These are phyloP conservation scores for Entomyzon cyanotis DNA, from an alignment of 2,113 vertebrate species.

Conservation along the genomic window DNA sequence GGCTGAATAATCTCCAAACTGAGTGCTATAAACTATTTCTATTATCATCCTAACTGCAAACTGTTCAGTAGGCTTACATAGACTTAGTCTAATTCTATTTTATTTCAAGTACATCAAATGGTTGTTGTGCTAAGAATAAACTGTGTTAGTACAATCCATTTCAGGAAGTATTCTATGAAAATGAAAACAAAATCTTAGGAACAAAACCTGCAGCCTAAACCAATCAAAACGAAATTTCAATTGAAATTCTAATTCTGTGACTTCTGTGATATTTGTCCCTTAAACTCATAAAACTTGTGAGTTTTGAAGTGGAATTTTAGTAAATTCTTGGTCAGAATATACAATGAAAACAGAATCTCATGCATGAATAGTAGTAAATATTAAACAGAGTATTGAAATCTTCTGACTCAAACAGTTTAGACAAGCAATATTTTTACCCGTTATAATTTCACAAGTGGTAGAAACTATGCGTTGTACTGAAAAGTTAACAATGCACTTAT, in stretches of 20 bases:
- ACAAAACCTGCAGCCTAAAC: not conserved
- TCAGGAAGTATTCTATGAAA: not conserved
- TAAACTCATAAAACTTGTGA: not conserved
- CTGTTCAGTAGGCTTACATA: not conserved
- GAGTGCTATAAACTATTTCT: not conserved
- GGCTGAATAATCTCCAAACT: not conserved
- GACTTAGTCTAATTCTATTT: not conserved
- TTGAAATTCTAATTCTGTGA: not conserved
- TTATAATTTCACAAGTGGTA: not conserved
- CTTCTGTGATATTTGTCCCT: not conserved
- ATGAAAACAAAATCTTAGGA: not conserved
- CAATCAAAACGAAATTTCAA: not conserved
- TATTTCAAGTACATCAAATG: not conserved
- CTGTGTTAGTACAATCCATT: not conserved
- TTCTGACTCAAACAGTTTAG: not conserved
- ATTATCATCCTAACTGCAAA: not conserved
- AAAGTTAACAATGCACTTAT: not conserved
- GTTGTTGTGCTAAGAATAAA: not conserved
- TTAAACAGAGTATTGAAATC: not conserved
- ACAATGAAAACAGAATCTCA: not conserved
- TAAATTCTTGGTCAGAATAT: not conserved
- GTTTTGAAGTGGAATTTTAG: not conserved
- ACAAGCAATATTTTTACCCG: not conserved
- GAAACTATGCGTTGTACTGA: not conserved
- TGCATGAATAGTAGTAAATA: not conserved